Base-by-base conservation (phyloP, 2,113 vertebrate species). In the Dolichallabes microphthalmus region DNA sequence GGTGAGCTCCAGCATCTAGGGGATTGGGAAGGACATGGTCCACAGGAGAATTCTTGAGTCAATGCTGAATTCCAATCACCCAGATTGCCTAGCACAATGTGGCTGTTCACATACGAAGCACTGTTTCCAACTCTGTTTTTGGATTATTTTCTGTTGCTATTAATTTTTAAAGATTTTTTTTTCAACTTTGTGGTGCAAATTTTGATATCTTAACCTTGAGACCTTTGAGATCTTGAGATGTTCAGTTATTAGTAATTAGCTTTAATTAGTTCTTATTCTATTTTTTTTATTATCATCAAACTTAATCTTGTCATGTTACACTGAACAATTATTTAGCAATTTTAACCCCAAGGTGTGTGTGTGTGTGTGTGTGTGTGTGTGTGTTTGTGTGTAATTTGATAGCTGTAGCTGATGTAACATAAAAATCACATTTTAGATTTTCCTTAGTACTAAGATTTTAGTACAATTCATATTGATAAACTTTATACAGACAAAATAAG, bases 271-370 rank as follows among this genome's bases (percentile, higher is more conserved):
- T 30, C 27, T 68, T 7, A 15, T 15, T 13, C 27, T 66, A 0
- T 32, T 13, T 68, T 68, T 17, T 4, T 68, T 68, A 14, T 30
- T 68, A 15, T 6, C 13, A 12, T 63, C 25, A 63, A n/a, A 3
- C 55, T 57, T 17, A 63, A 76, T 63, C n/a, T 53, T 78, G 71
- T 88, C 73, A 79, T 85, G 82, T 57, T 45, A 35, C 20, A 32
- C 22, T 69, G 25, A 88, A 83, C 74, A 88, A 88, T 82, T 83
- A 79, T 86, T 85, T n/a, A 83, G 52, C 14, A 78, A 30, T 82
- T 52, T 88, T 82, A 45, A 57, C 82, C 64, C 80, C 68, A 74
- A 32, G 63, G 61, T 60, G 12, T 14, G 53, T 55, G 53, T 53
- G 55, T 53, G 10, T 53, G 52, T 53, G 53, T 55, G 53, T 55